Evolutionary conservation across 2,888 invertebrate species (phyloP).

Genomic region (Molorchus minor): DNA sequence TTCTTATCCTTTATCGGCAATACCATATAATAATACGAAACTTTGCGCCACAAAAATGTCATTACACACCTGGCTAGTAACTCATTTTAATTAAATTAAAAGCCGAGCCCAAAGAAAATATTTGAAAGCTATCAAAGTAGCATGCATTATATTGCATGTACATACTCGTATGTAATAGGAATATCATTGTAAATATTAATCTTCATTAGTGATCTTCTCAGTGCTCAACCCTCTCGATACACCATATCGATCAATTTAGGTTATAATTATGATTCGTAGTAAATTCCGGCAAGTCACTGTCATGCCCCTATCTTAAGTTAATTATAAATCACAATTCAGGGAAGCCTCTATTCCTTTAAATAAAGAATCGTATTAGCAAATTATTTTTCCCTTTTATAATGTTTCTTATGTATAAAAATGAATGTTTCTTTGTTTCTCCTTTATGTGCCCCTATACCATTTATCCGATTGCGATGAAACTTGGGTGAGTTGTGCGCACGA

Average conservation of each 20-base stretch:
- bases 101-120: conserved; percentile 2
- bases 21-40: too few relatives aligned
- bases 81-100: conserved; percentile 8
- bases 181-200: conserved; percentile 5
- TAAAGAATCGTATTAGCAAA: too few relatives aligned
- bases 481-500: too few relatives aligned
- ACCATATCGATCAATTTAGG: conserved; percentile 2
- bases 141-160: too few relatives aligned
- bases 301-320: conserved; percentile 6
- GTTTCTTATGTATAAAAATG: too few relatives aligned
- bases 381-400: too few relatives aligned
- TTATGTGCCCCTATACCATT: too few relatives aligned
- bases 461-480: too few relatives aligned
- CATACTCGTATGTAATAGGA: not conserved
- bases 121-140: not conserved
- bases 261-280: conserved; percentile 5
- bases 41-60: not conserved
- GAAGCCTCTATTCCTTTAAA: too few relatives aligned
- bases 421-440: too few relatives aligned
- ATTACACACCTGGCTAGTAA: not conserved
- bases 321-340: too few relatives aligned
- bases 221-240: conserved; percentile 7
- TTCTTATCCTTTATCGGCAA: too few relatives aligned
- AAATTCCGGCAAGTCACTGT: conserved; percentile 9
- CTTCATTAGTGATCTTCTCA: conserved; percentile 7